Percentiles rank a stretch among this genome's conserved stretches.
phyloP scores from a whole-genome alignment of 2,113 vertebrate species.

The Burhinus bistriatus region DNA sequence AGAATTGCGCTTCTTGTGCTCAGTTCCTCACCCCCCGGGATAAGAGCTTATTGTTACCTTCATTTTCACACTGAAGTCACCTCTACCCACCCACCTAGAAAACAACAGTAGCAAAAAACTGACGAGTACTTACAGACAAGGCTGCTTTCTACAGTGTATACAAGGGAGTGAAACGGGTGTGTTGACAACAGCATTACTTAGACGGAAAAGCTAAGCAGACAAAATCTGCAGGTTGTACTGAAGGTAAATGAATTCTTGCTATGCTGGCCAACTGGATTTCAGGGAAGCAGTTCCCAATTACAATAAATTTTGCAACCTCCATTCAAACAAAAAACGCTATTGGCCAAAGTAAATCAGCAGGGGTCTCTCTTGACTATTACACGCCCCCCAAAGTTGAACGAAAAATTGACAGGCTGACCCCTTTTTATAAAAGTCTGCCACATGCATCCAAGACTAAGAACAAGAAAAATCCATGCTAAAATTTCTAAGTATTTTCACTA shows the following conservation, averaged over 20 bases:
- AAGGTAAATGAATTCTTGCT: background rate
- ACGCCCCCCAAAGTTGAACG: background rate
- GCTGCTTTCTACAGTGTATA: rapidly evolving
- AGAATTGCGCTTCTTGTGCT: background rate
- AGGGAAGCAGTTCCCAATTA: background rate
- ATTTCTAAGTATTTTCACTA: background rate
- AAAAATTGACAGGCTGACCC: background rate
- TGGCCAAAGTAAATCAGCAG: background rate
- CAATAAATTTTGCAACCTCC: background rate
- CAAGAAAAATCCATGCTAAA: background rate
- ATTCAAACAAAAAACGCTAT: background rate
- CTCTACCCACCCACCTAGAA: background rate
- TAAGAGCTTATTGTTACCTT: background rate
- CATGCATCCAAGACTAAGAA: background rate
- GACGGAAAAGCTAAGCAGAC: background rate
- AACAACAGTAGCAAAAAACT: background rate
- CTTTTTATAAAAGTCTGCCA: background rate
- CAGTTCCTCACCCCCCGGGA: rapidly evolving
- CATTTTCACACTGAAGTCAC: background rate
- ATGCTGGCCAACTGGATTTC: background rate
- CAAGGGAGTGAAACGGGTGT: background rate
- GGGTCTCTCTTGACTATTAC: background rate
- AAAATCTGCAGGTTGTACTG: background rate
- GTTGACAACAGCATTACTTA: background rate
- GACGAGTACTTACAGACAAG: background rate